Conservation (phyloP, 1,140 invertebrate genomes). For the Aricia agestis region DNA sequence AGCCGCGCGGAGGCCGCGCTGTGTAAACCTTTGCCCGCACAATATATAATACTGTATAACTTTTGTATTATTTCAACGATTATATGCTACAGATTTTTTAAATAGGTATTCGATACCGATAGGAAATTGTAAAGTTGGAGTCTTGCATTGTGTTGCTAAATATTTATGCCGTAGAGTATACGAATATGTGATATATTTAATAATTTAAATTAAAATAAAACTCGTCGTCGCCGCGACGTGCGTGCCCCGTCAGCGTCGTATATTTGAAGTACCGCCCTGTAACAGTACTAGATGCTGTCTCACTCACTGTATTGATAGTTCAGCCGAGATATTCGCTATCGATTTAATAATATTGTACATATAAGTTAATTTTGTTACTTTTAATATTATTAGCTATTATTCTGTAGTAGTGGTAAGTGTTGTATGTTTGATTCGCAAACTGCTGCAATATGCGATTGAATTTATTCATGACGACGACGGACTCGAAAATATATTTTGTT, state of each 20-base stretch:
- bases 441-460: slow-evolving; percentile 72
- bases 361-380: slow-evolving; percentile 76
- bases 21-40: too few species aligned
- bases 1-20: neutral
- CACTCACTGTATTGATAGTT: slow-evolving; percentile 17
- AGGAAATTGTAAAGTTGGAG: neutral
- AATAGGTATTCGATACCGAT: too few species aligned
- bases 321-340: slow-evolving; percentile 58
- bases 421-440: slow-evolving; percentile 73
- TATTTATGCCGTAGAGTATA: neutral
- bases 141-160: neutral
- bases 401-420: slow-evolving; percentile 69
- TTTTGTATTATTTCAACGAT: neutral
- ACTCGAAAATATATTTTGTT: slow-evolving; percentile 57
- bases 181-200: neutral
- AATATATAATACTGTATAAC: neutral
- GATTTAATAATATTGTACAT: slow-evolving; percentile 72
- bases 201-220: neutral
- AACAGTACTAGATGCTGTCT: slow-evolving; percentile 2
- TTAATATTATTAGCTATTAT: slow-evolving; percentile 73
- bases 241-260: neutral
- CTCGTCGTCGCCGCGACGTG: neutral
- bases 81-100: neutral
- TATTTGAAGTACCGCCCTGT: slow-evolving; percentile 10
- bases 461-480: slow-evolving; percentile 62